Evolutionary conservation across 1,140 invertebrate species (phyloP).

Genomic region (Tetramorium alpestre): DNA sequence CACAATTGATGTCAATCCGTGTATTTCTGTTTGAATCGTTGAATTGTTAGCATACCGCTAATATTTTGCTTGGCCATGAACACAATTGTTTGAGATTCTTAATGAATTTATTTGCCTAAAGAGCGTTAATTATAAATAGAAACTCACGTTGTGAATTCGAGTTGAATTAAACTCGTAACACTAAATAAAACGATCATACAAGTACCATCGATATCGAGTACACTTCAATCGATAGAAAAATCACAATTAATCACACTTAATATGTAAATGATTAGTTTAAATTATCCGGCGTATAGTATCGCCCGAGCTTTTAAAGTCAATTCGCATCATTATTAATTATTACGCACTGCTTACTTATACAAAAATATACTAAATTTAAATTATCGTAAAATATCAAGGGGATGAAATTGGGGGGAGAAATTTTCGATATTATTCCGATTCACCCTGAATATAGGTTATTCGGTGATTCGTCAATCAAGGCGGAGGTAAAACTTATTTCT

Average conservation of each 20-base stretch:
- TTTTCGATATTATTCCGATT: too few relatives aligned
- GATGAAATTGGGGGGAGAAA: too few relatives aligned
- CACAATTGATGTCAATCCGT: not conserved
- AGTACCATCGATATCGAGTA: not conserved
- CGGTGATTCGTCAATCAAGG: too few relatives aligned
- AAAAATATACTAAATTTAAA: too few relatives aligned
- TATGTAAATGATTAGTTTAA: too few relatives aligned
- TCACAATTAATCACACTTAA: not conserved
- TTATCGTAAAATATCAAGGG: too few relatives aligned
- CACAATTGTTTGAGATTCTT: not conserved
- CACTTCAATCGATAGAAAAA: not conserved
- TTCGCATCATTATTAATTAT: too few relatives aligned
- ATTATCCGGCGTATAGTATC: too few relatives aligned
- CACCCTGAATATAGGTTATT: too few relatives aligned
- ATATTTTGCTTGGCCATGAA: not conserved
- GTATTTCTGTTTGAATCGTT: not conserved
- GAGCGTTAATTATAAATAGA: too few relatives aligned
- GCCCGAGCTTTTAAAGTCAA: too few relatives aligned
- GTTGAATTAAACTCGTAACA: not conserved
- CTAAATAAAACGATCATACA: not conserved
- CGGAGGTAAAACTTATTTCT: not conserved
- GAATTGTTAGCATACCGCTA: not conserved
- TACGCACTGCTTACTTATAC: too few relatives aligned
- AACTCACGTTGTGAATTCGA: not conserved
- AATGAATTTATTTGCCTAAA: not conserved